Base-by-base conservation (phyloP, 2,888 invertebrate species). In the Pedicia rivosa region DNA sequence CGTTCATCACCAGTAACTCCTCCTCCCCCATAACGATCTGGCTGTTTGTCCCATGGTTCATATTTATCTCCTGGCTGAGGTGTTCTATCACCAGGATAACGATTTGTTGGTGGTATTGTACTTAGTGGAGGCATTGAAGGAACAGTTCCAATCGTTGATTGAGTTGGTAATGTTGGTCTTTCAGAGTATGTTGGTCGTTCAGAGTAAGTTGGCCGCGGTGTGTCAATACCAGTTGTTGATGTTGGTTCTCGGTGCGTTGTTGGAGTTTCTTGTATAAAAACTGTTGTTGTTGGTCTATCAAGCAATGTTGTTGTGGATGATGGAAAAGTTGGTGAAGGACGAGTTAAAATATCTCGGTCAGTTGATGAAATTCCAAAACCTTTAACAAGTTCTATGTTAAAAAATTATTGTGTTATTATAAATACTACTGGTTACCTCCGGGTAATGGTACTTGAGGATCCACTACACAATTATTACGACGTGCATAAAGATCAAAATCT, bases 401-500 rank as follows among this genome's bases (percentile, higher is more conserved):
- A n/a, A n/a, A n/a, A n/a, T n/a, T n/a, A n/a, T n/a, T n/a, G n/a
- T n/a, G n/a, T n/a, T n/a, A n/a, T n/a, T n/a, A n/a, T n/a, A n/a
- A n/a, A n/a, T n/a, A n/a, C n/a, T n/a, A n/a, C n/a, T n/a, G n/a
- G 26, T 10, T 30, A 30, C n/a, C 19, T 17, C 22, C 33, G 10
- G 22, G 24, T 8, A 33, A 33, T 13, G 14, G 33, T 13, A 20
- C 26, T n/a, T n/a, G 25, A 8, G 34, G 51, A 38, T 57, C 46
- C 47, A 58, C 54, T 40, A 62, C 56, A 42, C 71, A 71, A 43
- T 67, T 67, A 25, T 63, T 66, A 49, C 69, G 70, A 39, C 59
- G 53, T 28, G 67, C 57, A 48, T 72, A 74, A 35, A 74, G 57
- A 54, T 74, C 74, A 51, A 67, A 74, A 50, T 74, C 72, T n/a